phyloP scores from a whole-genome alignment of 2,797 vertebrate species.

The Chiropotes sagulatus region DNA sequence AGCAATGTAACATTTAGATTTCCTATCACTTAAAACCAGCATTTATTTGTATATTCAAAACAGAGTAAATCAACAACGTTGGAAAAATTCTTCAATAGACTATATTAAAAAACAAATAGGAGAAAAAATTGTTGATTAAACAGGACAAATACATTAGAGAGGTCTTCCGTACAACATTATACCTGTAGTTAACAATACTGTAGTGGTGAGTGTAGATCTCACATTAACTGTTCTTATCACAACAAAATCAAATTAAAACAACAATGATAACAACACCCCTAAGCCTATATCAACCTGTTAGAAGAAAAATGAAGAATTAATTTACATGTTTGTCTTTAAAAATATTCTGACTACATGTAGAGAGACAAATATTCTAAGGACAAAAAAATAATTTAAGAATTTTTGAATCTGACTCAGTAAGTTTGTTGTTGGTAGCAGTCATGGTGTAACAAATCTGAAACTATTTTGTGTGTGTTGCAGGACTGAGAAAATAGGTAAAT shows the following conservation, averaged over 20 bases:
- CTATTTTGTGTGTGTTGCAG: neutral
- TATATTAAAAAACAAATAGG: neutral
- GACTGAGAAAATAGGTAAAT: neutral
- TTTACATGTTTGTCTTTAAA: neutral
- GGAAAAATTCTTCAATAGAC: slow-evolving; percentile 27
- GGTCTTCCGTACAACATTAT: neutral
- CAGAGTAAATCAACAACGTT: neutral
- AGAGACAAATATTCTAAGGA: neutral
- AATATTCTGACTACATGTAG: neutral
- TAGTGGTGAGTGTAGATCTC: neutral
- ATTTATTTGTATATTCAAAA: neutral
- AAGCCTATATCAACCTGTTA: neutral
- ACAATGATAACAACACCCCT: neutral
- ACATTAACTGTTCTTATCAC: neutral
- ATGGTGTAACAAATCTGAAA: neutral
- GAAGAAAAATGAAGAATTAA: neutral
- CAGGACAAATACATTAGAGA: neutral
- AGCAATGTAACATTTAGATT: neutral
- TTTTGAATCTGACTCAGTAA: neutral
- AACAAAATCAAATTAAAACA: neutral
- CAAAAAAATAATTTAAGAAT: neutral
- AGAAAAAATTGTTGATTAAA: neutral
- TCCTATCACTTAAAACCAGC: slow-evolving; percentile 47
- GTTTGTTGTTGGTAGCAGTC: neutral
- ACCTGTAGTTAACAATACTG: neutral